These are phyloP conservation scores for Ascaphus truei DNA, from an alignment of 2,113 vertebrate species.

Conservation along the genomic window DNA sequence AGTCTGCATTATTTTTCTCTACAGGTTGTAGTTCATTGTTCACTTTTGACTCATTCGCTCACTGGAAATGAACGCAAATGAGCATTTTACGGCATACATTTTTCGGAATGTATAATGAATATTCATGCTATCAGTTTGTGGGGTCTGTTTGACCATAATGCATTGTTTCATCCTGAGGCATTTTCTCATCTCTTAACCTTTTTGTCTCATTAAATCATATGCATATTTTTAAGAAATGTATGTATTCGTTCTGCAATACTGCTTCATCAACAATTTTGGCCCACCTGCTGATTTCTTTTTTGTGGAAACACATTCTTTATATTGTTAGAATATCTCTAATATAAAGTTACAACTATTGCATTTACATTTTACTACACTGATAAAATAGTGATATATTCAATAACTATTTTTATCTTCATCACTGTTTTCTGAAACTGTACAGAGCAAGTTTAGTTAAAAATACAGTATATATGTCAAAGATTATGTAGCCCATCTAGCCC, in stretches of 20 bases:
- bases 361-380: background rate
- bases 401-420: too few relatives aligned
- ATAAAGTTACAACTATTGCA: background rate
- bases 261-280: background rate
- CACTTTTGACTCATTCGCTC: constrained; percentile 59
- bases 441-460: too few relatives aligned
- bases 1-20: too few relatives aligned
- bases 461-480: too few relatives aligned
- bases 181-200: constrained; percentile 16
- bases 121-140: constrained; percentile 9
- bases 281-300: background rate
- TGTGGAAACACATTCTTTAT: background rate
- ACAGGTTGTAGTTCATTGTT: constrained; percentile 34
- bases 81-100: background rate
- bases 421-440: too few relatives aligned
- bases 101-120: constrained; percentile 3
- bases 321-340: background rate
- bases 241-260: background rate
- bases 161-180: constrained; percentile 6
- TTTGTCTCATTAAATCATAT: constrained; percentile 11
- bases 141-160: constrained; percentile 1
- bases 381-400: too few relatives aligned
- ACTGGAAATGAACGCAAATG: constrained; percentile 48
- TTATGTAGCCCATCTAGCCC: too few relatives aligned
- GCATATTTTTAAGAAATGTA: constrained; percentile 4